These are phyloP conservation scores for Lepisosteus oculatus DNA, from an alignment of 2,113 vertebrate genomes.

Conservation along the genomic window DNA sequence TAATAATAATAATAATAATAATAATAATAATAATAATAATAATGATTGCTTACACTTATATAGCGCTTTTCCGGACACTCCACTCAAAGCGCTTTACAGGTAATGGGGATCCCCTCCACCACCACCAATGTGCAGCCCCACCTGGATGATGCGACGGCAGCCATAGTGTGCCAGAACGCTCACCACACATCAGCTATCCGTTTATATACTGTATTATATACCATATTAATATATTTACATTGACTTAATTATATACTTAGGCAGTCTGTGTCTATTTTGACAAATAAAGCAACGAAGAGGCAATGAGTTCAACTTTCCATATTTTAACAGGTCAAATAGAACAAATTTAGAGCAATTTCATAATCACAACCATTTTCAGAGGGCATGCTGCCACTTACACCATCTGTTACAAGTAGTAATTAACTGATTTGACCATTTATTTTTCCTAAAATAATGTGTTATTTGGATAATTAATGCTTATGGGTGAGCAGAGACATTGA, in stretches of 20 bases:
- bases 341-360: slow-evolving; percentile 27
- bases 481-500: no score
- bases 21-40: no score
- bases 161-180: no score
- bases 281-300: slow-evolving; percentile 24
- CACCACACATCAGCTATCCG: no score
- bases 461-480: background rate
- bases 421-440: background rate
- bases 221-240: slow-evolving; percentile 24
- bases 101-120: no score
- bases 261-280: slow-evolving; percentile 40
- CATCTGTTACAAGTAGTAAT: slow-evolving; percentile 31
- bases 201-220: no score
- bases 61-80: no score
- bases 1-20: no score
- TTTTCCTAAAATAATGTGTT: slow-evolving; percentile 14
- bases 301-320: slow-evolving; percentile 33
- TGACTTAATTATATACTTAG: background rate
- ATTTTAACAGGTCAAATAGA: slow-evolving; percentile 10
- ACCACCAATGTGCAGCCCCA: no score
- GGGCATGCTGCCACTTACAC: slow-evolving; percentile 18
- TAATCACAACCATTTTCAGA: slow-evolving; percentile 10
- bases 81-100: no score
- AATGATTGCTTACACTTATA: no score
- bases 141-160: no score